A percentile compares a stretch with the other conserved stretches of the same genome.
These are phyloP conservation scores for Lycodopsis pacificus DNA, from an alignment of 2,797 vertebrate genomes.

Conservation along the genomic window DNA sequence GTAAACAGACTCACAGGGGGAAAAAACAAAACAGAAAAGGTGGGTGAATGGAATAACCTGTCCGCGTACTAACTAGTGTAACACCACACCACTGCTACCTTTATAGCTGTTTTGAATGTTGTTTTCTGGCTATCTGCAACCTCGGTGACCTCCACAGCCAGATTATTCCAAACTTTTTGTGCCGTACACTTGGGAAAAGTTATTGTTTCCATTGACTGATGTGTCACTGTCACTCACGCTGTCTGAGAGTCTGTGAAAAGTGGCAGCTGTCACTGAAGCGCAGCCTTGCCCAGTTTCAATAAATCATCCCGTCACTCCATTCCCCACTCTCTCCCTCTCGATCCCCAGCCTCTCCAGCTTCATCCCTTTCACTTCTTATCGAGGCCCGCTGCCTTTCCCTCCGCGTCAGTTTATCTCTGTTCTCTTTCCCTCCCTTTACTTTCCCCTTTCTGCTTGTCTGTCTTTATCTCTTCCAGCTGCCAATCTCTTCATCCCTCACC, in stretches of 20 bases:
- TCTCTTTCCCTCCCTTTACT: constrained; percentile 42
- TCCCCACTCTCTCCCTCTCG: constrained; percentile 13
- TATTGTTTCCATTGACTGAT: constrained; percentile 53
- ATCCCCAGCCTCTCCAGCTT: constrained; percentile 29
- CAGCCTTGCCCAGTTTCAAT: constrained; percentile 61
- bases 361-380: constrained; percentile 63
- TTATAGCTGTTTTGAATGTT: neutral
- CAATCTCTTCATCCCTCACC: constrained; percentile 59
- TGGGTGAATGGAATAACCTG: neutral
- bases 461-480: constrained; percentile 68
- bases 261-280: constrained; percentile 65
- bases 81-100: neutral
- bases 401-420: constrained; percentile 41
- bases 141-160: constrained; percentile 4
- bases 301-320: constrained; percentile 60
- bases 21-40: neutral
- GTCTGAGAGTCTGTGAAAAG: constrained; percentile 62
- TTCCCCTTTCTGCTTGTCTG: constrained; percentile 46
- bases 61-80: neutral
- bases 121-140: constrained; percentile 13
- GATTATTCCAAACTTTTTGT: constrained; percentile 35
- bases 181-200: constrained; percentile 19
- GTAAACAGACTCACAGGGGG: neutral
- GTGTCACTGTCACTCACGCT: constrained; percentile 37
- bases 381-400: constrained; percentile 51